These are phyloP conservation scores for Morpho helenor DNA, from an alignment of 2,888 invertebrate species.

Conservation along the genomic window DNA sequence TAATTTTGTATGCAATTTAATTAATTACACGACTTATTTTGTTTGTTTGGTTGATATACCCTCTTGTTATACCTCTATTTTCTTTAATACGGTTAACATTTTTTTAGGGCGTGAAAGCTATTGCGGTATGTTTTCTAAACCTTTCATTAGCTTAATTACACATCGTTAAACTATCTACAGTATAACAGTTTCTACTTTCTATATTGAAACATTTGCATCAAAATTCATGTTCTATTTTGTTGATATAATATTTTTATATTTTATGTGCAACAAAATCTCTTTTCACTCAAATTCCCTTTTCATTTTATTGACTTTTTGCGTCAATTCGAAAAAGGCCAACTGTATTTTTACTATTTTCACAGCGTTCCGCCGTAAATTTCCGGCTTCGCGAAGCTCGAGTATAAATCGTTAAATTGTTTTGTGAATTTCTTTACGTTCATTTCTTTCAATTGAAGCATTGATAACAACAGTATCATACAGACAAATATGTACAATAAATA, in stretches of 20 bases:
- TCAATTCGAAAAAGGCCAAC: slow-evolving; percentile 7
- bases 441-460: too few relatives aligned
- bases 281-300: neutral
- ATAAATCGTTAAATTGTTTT: slow-evolving; percentile 9
- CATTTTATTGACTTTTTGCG: slow-evolving; percentile 6
- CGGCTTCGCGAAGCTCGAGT: slow-evolving; percentile 13
- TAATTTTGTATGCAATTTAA: slow-evolving; percentile 8
- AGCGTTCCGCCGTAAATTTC: slow-evolving; percentile 16
- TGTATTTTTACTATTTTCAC: slow-evolving; percentile 14
- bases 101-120: neutral
- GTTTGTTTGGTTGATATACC: slow-evolving; percentile 2
- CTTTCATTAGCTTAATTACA: too few relatives aligned
- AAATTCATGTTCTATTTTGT: too few relatives aligned
- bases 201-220: too few relatives aligned
- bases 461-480: too few relatives aligned
- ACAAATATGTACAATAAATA: too few relatives aligned
- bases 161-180: too few relatives aligned
- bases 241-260: neutral
- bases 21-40: slow-evolving; percentile 1
- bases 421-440: slow-evolving; percentile 1
- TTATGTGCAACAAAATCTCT: neutral
- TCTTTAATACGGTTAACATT: neutral
- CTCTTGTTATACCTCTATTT: slow-evolving; percentile 1
- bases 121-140: too few relatives aligned
- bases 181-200: too few relatives aligned